Percentiles rank a stretch among this genome's conserved stretches.
Conservation (phyloP, 2,797 vertebrate species). For the Cryptoblepharus egeriae region DNA sequence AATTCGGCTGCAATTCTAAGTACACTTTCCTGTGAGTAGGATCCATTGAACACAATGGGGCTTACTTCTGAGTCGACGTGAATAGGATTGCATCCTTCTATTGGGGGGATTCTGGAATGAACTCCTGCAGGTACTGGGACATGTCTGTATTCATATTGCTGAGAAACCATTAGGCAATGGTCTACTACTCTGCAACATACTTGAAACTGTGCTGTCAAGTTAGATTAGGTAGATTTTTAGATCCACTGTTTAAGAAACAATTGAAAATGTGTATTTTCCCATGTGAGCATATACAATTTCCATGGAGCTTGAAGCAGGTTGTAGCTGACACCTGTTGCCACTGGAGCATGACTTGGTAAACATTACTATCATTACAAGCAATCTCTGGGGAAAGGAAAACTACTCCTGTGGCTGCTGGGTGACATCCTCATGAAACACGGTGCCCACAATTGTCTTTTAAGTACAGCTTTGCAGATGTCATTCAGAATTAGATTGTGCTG, state of each 20-base stretch:
- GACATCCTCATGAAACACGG: neutral
- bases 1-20: too few relatives aligned
- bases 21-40: too few relatives aligned
- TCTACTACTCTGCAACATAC: neutral
- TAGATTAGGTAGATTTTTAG: neutral
- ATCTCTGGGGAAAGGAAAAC: neutral
- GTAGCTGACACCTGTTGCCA: neutral
- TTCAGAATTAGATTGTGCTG: neutral
- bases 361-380: slow-evolving; percentile 10
- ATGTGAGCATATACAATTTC: neutral
- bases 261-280: slow-evolving; percentile 2
- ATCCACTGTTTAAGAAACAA: neutral
- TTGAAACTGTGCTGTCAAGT: neutral
- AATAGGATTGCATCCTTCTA: too few relatives aligned
- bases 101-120: too few relatives aligned
- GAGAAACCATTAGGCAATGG: neutral
- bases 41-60: too few relatives aligned
- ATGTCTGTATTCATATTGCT: neutral
- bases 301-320: neutral
- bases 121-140: too few relatives aligned
- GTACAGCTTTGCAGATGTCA: neutral
- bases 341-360: neutral
- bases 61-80: too few relatives aligned
- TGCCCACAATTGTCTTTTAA: neutral
- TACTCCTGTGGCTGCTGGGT: slow-evolving; percentile 1